phyloP scores from a whole-genome alignment of 1,140 invertebrate genomes.

The Dufourea novaeangliae region DNA sequence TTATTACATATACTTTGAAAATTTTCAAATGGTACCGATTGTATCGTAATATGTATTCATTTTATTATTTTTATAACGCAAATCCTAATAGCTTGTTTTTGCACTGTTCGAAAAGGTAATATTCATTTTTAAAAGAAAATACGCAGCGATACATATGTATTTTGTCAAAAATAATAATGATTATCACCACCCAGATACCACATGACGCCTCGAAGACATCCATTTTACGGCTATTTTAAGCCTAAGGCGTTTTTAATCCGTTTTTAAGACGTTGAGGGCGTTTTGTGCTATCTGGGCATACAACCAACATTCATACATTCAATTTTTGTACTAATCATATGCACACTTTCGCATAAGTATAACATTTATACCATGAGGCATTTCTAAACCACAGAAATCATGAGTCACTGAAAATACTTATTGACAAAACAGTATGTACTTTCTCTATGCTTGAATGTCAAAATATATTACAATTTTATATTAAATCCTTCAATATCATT shows the following conservation, averaged over 20 bases:
- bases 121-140: conserved; percentile 77
- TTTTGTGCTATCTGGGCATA: too few relatives aligned
- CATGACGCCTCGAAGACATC: too few relatives aligned
- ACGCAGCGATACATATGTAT: conserved; percentile 60
- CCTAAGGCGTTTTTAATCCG: too few relatives aligned
- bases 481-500: conserved; percentile 4
- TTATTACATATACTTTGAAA: conserved; percentile 8
- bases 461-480: conserved; percentile 16
- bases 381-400: background rate
- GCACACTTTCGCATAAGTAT: background rate
- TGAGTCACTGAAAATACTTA: background rate
- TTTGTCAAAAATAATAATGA: conserved; percentile 66
- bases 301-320: background rate
- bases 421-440: background rate
- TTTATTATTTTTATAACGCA: conserved; percentile 48
- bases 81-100: conserved; percentile 21
- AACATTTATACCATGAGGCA: background rate
- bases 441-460: background rate
- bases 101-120: conserved; percentile 50
- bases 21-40: conserved; percentile 31
- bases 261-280: too few relatives aligned
- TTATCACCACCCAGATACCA: too few relatives aligned
- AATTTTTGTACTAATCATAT: background rate
- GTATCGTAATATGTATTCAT: conserved; percentile 39
- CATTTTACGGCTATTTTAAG: too few relatives aligned